These are phyloP conservation scores for Osmerus mordax DNA, from an alignment of 2,113 vertebrate species.

Conservation along the genomic window DNA sequence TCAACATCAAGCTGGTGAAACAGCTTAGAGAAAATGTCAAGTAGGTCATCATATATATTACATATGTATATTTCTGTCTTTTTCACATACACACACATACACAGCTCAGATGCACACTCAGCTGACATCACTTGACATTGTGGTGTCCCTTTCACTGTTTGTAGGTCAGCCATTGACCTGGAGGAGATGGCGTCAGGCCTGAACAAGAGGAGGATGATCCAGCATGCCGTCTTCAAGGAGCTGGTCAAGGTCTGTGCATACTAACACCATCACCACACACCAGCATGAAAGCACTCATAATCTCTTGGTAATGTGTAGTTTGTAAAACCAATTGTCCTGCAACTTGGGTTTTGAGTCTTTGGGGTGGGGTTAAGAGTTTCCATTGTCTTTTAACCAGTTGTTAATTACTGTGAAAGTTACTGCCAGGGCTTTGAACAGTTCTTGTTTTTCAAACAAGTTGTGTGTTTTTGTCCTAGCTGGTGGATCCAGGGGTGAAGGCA, in stretches of 20 bases:
- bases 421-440: no score
- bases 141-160: constrained; percentile 4
- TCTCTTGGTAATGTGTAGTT: no score
- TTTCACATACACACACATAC: background rate
- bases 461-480: constrained; percentile 74
- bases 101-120: background rate
- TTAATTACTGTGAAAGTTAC: no score
- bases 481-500: constrained; percentile 97
- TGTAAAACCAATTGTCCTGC: no score
- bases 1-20: constrained; percentile 98
- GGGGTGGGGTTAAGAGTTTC: no score
- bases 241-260: constrained; percentile 87
- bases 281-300: no score
- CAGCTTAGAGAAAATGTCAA: constrained; percentile 97
- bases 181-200: constrained; percentile 99
- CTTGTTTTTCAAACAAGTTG: background rate
- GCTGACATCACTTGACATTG: no score
- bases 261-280: background rate
- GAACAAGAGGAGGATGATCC: constrained; percentile 99
- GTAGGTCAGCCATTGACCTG: constrained; percentile 94
- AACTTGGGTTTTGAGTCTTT: no score
- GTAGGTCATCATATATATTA: constrained; percentile 69
- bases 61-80: background rate
- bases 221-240: constrained; percentile 98
- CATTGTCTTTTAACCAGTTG: no score